Conservation (phyloP, 2,797 vertebrate genomes). For the Sebastes umbrosus region DNA sequence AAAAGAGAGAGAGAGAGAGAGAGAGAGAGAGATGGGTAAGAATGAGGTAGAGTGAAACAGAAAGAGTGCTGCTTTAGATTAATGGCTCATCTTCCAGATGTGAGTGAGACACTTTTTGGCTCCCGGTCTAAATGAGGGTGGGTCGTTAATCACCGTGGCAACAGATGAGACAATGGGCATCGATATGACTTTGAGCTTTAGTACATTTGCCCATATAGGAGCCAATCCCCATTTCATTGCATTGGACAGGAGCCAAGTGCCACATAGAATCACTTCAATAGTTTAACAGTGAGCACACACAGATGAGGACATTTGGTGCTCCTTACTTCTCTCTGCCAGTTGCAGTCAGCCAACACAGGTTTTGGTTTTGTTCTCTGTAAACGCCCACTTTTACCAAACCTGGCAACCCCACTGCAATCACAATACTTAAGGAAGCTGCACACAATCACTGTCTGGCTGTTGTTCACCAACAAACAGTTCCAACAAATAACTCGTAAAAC, state of each 20-base stretch:
- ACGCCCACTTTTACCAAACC: background rate
- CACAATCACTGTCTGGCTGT: background rate
- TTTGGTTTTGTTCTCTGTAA: background rate
- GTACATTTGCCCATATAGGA: constrained; percentile 33
- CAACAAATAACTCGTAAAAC: background rate
- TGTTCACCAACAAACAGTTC: background rate
- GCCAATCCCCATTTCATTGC: constrained; percentile 19
- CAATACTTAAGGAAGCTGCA: background rate
- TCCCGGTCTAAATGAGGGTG: constrained; percentile 14
- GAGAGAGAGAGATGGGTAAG: constrained; percentile 3
- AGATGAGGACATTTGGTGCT: background rate
- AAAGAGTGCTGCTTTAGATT: constrained; percentile 49
- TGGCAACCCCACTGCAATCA: background rate
- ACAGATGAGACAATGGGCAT: constrained; percentile 60
- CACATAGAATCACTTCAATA: constrained; percentile 23
- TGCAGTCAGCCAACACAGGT: background rate
- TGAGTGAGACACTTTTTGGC: constrained; percentile 43
- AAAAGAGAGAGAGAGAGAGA: background rate
- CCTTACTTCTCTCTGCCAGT: background rate
- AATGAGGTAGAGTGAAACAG: constrained; percentile 5
- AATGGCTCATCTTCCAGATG: constrained; percentile 50
- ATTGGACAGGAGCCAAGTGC: constrained; percentile 37
- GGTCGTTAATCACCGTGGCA: constrained; percentile 55
- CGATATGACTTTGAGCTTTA: constrained; percentile 53
- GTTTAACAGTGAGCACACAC: constrained; percentile 12